Conservation (phyloP, 53 echinoderm and acorn worm genomes). For the Stichopus horrens region DNA sequence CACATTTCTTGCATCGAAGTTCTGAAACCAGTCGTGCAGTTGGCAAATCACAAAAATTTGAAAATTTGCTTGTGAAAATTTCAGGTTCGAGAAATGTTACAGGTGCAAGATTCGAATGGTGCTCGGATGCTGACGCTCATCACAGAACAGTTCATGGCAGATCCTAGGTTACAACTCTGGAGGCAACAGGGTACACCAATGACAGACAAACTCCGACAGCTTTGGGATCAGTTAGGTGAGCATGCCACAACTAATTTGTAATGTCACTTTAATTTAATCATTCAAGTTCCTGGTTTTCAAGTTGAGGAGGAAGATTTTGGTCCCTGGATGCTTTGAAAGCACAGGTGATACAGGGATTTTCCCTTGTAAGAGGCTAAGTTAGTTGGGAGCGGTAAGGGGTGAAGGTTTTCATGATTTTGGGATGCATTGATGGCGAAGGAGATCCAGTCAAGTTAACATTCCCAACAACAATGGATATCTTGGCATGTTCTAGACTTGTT, state of each 20-base stretch:
- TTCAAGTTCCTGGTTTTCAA: neutral
- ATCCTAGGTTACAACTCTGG: slow-evolving; percentile 94
- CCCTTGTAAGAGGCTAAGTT: too few relatives aligned
- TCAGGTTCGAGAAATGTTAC: slow-evolving; percentile 98
- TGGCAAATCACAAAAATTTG: too few relatives aligned
- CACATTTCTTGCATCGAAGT: too few relatives aligned
- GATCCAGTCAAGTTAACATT: too few relatives aligned
- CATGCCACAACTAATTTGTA: neutral
- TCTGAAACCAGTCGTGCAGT: too few relatives aligned
- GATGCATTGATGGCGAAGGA: too few relatives aligned
- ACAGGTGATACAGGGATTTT: too few relatives aligned
- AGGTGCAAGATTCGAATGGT: slow-evolving; percentile 98
- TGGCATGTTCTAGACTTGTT: too few relatives aligned
- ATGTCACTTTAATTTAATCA: neutral
- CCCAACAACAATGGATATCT: too few relatives aligned
- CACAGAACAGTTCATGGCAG: slow-evolving; percentile 99
- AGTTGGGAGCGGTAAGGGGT: neutral
- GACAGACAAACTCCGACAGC: slow-evolving; percentile 98
- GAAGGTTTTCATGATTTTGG: neutral
- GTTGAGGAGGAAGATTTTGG: neutral
- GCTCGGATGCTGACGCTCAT: slow-evolving; percentile 98
- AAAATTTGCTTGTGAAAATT: too few relatives aligned
- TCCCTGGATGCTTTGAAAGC: too few relatives aligned
- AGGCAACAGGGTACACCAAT: slow-evolving; percentile 98
- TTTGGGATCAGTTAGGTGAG: slow-evolving; percentile 99